These are phyloP conservation scores for Castor canadensis DNA, from an alignment of 2,113 vertebrate genomes.

Conservation along the genomic window DNA sequence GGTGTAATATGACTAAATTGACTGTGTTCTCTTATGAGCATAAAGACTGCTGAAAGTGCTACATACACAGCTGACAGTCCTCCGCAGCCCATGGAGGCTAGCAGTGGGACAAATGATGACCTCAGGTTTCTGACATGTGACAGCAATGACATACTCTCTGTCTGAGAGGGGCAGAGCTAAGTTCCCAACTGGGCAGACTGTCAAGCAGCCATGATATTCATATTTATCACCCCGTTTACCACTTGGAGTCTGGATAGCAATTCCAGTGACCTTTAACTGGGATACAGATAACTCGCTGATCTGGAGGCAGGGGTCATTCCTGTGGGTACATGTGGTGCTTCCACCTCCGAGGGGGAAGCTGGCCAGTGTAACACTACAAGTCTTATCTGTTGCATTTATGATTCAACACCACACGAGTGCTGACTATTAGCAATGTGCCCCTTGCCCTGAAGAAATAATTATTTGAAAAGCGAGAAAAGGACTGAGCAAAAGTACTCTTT, in stretches of 20 bases:
- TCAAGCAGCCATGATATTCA: background rate
- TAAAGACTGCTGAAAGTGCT: background rate
- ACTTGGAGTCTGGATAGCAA: background rate
- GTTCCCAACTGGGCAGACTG: background rate
- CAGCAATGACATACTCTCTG: background rate
- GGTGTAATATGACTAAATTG: background rate
- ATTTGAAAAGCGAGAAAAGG: constrained; percentile 72
- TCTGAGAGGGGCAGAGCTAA: background rate
- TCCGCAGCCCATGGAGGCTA: background rate
- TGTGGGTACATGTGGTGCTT: background rate
- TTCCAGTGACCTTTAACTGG: constrained; percentile 63
- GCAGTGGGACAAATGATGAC: background rate
- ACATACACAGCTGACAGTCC: background rate
- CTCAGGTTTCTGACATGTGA: background rate
- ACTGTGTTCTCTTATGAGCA: background rate
- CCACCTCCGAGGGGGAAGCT: background rate
- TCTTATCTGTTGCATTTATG: constrained; percentile 70
- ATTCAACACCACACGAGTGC: constrained; percentile 66
- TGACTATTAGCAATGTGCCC: constrained; percentile 71
- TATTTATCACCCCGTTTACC: constrained; percentile 52
- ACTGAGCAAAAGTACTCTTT: constrained; percentile 33
- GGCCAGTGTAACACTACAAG: background rate
- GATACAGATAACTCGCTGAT: constrained; percentile 37
- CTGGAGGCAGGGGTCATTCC: constrained; percentile 11
- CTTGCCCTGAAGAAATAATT: constrained; percentile 73